Evolutionary conservation across 2,888 invertebrate genomes (phyloP).

Genomic region (Gnatocerus cornutus): DNA sequence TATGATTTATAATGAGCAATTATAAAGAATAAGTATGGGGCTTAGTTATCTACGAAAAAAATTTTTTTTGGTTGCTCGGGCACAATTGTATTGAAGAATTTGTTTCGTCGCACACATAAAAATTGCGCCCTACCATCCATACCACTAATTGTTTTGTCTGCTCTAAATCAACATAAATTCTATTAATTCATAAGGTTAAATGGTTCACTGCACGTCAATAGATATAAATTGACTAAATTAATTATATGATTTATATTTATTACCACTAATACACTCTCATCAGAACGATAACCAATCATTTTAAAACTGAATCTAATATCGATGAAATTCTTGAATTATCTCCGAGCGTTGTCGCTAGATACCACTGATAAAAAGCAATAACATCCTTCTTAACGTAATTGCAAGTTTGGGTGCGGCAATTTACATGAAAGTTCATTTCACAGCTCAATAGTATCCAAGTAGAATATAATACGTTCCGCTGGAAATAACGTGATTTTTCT

Average conservation of each 20-base stretch:
- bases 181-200: slow-evolving; percentile 48
- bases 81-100: background rate
- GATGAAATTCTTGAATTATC: background rate
- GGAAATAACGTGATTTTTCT: slow-evolving; percentile 19
- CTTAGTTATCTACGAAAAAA: background rate
- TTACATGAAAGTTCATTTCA: slow-evolving; percentile 29
- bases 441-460: background rate
- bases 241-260: slow-evolving; percentile 50
- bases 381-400: slow-evolving; percentile 23
- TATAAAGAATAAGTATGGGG: slow-evolving; percentile 9
- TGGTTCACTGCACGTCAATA: slow-evolving; percentile 48
- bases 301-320: slow-evolving; percentile 2
- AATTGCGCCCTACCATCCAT: background rate
- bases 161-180: slow-evolving; percentile 45
- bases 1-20: slow-evolving; percentile 41
- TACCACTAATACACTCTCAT: slow-evolving; percentile 38
- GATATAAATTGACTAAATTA: slow-evolving; percentile 49
- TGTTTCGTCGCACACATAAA: too few species aligned
- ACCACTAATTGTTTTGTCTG: slow-evolving; percentile 23
- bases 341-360: background rate
- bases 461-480: background rate
- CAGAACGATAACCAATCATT: slow-evolving; percentile 30
- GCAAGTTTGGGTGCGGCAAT: slow-evolving; percentile 29
- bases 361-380: slow-evolving; percentile 13
- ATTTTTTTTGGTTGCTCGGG: background rate